Evolutionary conservation across 2,797 vertebrate genomes (phyloP).

Genomic region (Platyrinchus mystaceus): DNA sequence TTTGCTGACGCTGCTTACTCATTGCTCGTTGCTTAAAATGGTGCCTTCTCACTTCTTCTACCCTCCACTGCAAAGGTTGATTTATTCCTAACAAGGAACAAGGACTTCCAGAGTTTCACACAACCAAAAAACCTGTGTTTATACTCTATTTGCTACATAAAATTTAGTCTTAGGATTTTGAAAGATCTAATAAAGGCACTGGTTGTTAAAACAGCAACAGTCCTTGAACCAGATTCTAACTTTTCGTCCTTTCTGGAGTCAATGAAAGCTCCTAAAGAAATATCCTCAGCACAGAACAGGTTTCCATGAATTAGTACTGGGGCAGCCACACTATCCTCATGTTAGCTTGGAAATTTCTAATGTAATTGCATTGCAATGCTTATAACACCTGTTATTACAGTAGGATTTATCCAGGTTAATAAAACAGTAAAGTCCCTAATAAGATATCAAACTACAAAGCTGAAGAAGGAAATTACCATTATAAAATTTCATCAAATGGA

Average conservation of each 20-base stretch:
- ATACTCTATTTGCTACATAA: background rate
- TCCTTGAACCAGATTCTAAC: background rate
- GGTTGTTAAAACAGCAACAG: background rate
- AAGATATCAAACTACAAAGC: background rate
- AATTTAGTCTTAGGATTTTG: background rate
- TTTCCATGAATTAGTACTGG: background rate
- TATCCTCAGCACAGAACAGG: background rate
- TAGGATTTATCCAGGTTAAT: constrained; percentile 19
- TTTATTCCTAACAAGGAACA: background rate
- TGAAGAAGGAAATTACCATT: background rate
- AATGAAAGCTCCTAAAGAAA: background rate
- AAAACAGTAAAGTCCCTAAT: background rate
- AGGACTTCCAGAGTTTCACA: background rate
- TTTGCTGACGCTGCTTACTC: background rate
- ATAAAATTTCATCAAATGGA: background rate
- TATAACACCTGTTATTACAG: background rate
- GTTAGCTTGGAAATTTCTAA: background rate
- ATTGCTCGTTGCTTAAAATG: background rate
- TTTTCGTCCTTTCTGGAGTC: background rate
- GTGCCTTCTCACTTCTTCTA: background rate
- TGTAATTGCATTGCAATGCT: background rate
- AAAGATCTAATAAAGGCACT: background rate
- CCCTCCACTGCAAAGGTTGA: background rate
- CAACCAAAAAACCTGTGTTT: background rate
- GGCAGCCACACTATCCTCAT: background rate